Evolutionary conservation across 1,140 invertebrate species (phyloP).

Genomic region (Camponotus pennsylvanicus): DNA sequence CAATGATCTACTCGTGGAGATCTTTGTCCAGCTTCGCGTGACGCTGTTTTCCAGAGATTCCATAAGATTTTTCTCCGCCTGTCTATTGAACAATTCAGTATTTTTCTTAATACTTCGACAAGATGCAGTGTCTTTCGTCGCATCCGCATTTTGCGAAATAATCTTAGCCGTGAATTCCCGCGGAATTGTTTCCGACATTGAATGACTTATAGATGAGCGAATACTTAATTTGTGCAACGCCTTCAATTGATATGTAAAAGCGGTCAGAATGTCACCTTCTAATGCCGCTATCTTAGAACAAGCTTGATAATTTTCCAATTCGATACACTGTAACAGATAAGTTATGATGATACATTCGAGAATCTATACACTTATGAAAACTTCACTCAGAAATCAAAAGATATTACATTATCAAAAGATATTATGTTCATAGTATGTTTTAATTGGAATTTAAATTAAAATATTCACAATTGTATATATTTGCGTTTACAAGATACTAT

Average conservation of each 20-base stretch:
- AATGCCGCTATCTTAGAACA: slow-evolving; percentile 84
- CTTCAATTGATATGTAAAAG: slow-evolving; percentile 84
- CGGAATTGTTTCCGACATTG: background rate
- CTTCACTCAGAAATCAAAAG: no score
- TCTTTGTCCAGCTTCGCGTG: slow-evolving; percentile 81
- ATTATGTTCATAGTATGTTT: no score
- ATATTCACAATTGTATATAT: no score
- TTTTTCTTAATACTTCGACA: slow-evolving; percentile 72
- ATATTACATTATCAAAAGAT: no score
- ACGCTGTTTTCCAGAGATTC: slow-evolving; percentile 82
- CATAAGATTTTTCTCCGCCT: slow-evolving; percentile 83
- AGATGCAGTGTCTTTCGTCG: slow-evolving; percentile 10
- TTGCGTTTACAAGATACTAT: no score
- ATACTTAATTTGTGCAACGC: slow-evolving; percentile 78
- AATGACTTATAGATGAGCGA: slow-evolving; percentile 29
- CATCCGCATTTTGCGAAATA: background rate
- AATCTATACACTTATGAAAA: no score
- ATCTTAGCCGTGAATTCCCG: background rate
- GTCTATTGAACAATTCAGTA: slow-evolving; percentile 81
- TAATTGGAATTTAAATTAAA: no score
- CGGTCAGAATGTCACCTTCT: slow-evolving; percentile 82
- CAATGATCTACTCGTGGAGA: slow-evolving; percentile 83
- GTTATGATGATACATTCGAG: background rate
- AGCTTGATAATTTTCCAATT: slow-evolving; percentile 85
- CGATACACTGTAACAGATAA: slow-evolving; percentile 75